Evolutionary conservation across 2,113 vertebrate species (phyloP).

Genomic region (Platycercus adscitus): DNA sequence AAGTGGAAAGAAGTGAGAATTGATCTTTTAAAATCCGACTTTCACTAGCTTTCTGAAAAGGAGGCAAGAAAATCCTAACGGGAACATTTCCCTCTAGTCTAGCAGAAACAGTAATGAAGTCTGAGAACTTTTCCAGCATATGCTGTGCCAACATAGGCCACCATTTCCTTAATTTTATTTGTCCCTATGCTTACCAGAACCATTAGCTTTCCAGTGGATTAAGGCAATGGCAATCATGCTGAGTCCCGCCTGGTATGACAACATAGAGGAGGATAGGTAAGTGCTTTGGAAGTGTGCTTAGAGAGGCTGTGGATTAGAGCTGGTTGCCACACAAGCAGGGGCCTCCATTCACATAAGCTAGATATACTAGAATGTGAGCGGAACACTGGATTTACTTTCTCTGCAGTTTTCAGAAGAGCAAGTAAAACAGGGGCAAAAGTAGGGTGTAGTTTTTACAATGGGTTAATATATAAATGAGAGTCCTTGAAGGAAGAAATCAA

Average conservation of each 20-base stretch:
- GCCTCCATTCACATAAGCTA: not conserved
- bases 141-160: not conserved
- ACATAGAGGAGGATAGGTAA: not conserved
- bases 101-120: not conserved
- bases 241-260: not conserved
- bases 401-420: not conserved
- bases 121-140: not conserved
- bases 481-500: not conserved
- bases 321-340: not conserved
- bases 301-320: not conserved
- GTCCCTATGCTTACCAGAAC: not conserved
- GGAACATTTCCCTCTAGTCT: not conserved
- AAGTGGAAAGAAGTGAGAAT: not conserved
- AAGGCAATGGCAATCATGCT: not conserved
- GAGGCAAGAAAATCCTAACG: not conserved
- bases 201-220: not conserved
- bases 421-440: not conserved
- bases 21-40: not conserved
- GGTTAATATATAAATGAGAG: not conserved
- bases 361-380: fast-evolving
- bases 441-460: not conserved
- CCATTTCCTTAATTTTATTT: not conserved
- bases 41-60: not conserved
- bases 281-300: not conserved
- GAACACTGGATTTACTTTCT: not conserved